Evolutionary conservation across 2,797 vertebrate genomes (phyloP).

Genomic region (Acestrorhynchus altus): DNA sequence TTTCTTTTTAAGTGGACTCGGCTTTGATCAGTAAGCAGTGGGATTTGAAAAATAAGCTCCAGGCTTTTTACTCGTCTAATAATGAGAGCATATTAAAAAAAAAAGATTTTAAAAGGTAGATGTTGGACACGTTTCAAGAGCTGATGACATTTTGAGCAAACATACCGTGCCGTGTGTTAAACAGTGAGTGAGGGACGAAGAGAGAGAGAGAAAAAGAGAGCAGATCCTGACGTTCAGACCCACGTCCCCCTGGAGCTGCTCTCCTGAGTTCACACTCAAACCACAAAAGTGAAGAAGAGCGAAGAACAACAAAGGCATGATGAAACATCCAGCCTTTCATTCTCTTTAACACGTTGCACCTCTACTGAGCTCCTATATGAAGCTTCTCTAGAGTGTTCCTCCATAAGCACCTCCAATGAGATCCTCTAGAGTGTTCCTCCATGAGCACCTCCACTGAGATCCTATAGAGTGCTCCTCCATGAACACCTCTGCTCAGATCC

Average conservation of each 20-base stretch:
- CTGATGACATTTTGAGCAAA: constrained; percentile 52
- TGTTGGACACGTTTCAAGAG: constrained; percentile 43
- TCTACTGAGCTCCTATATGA: neutral
- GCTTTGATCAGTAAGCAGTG: constrained; percentile 51
- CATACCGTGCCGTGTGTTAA: neutral
- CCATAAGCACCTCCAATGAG: too few species aligned
- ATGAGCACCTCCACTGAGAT: too few species aligned
- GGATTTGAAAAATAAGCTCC: constrained; percentile 56
- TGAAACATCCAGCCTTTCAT: constrained; percentile 24
- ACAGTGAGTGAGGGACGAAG: neutral
- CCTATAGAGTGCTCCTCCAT: too few species aligned
- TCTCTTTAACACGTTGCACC: neutral
- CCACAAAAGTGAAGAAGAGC: constrained; percentile 27
- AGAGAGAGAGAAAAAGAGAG: neutral
- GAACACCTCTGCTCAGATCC: too few species aligned
- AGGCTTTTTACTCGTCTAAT: constrained; percentile 52
- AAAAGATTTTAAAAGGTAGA: constrained; percentile 50
- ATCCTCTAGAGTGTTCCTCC: too few species aligned
- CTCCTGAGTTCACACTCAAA: constrained; percentile 40
- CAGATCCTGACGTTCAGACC: constrained; percentile 53
- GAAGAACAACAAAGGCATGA: constrained; percentile 48
- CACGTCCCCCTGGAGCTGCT: constrained; percentile 37
- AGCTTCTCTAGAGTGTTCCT: too few species aligned
- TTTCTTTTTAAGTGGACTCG: constrained; percentile 46
- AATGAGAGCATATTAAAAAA: constrained; percentile 55